These are phyloP conservation scores for Dicranocentrus wangi DNA, from an alignment of 2,888 invertebrate species.

Conservation along the genomic window DNA sequence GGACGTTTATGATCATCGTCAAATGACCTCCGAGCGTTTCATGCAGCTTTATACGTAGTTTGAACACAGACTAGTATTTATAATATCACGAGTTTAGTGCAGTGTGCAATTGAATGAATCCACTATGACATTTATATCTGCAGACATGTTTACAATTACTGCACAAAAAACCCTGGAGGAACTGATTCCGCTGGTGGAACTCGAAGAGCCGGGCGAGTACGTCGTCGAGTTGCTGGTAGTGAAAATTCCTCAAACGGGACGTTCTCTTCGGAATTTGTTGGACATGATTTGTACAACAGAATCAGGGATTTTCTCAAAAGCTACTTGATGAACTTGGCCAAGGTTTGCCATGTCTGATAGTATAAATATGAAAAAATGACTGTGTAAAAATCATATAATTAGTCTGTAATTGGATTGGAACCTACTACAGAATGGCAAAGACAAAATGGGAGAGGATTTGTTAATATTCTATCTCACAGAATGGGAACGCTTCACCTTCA, in stretches of 20 bases:
- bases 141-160: slow-evolving; percentile 65
- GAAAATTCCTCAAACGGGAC: slow-evolving; percentile 28
- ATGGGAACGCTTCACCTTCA: slow-evolving; percentile 62
- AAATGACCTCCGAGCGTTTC: slow-evolving; percentile 61
- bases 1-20: slow-evolving; percentile 60
- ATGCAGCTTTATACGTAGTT: slow-evolving; percentile 67
- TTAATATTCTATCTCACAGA: slow-evolving; percentile 43
- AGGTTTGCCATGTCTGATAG: slow-evolving; percentile 19
- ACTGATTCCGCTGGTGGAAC: slow-evolving; percentile 30
- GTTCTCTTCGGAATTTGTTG: slow-evolving; percentile 52
- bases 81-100: not conserved
- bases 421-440: slow-evolving; percentile 27
- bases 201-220: slow-evolving; percentile 29
- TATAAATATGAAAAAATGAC: too few relatives aligned
- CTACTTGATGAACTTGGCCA: slow-evolving; percentile 44
- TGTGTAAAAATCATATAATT: too few relatives aligned
- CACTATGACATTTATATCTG: not conserved
- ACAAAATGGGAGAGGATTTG: slow-evolving; percentile 61
- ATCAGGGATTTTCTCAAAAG: slow-evolving; percentile 47
- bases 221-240: slow-evolving; percentile 28
- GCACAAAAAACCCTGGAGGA: slow-evolving; percentile 45
- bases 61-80: not conserved
- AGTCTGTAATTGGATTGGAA: too few relatives aligned
- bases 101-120: not conserved
- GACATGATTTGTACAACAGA: slow-evolving; percentile 57